phyloP scores from a whole-genome alignment of 2,113 vertebrate species.

The Heterotilapia buettikoferi region DNA sequence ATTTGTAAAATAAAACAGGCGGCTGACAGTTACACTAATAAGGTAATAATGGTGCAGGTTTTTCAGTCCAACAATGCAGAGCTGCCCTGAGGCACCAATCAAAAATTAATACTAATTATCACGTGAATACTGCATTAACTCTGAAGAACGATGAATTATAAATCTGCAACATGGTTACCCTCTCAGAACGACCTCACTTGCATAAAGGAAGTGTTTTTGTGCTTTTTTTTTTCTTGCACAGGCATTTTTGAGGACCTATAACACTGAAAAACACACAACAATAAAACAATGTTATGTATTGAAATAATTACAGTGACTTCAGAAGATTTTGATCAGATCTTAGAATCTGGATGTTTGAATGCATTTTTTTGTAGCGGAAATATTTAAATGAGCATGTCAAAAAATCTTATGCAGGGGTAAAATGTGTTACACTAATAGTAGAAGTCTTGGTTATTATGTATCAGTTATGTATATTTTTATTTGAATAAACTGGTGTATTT shows the following conservation, averaged over 20 bases:
- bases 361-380: neutral
- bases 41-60: slow-evolving; percentile 57
- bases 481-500: neutral
- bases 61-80: slow-evolving; percentile 56
- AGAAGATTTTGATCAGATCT: neutral
- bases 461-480: neutral
- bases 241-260: neutral
- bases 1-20: slow-evolving; percentile 71
- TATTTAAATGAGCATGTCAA: neutral
- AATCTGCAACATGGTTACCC: slow-evolving; percentile 69
- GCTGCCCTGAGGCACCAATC: slow-evolving; percentile 63
- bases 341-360: neutral
- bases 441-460: neutral
- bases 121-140: slow-evolving; percentile 73
- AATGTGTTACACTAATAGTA: neutral
- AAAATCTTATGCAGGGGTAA: neutral
- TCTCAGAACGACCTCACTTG: slow-evolving; percentile 45
- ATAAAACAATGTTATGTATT: neutral
- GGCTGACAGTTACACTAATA: slow-evolving; percentile 73
- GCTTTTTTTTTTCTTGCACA: neutral
- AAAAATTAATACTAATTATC: slow-evolving; percentile 79
- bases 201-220: slow-evolving; percentile 46
- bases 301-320: neutral
- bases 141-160: slow-evolving; percentile 71
- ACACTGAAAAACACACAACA: neutral